Evolutionary conservation across 2,888 invertebrate genomes (phyloP), one percentile per base, ranked within the genome.

Genomic region (Chloroclysta siterata): DNA sequence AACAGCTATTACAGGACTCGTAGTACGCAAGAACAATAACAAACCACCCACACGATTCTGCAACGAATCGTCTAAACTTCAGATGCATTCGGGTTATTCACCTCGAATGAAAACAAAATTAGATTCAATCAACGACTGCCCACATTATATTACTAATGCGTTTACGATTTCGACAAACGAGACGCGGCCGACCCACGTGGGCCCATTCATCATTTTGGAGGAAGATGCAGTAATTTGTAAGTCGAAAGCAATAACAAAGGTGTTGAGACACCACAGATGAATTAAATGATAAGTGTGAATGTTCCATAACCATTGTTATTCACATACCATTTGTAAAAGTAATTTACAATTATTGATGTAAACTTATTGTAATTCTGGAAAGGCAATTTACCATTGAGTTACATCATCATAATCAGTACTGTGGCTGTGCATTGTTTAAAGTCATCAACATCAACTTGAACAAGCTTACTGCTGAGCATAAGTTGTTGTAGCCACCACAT

Each of bases 91-190:
- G 74, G 89, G 84, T 87, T 82, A 77, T 87, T 88, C 82, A 89
- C 85, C 90, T 84, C 84, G 71, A 77, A 82, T 84, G 81, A 83
- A 87, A 88, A 86, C 85, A 88, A 88, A 87, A 89, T 89, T 84
- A 88, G 82, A 81, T 82, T 83, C 84, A 86, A 87, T 90, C 88
- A 88, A 78, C 82, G 75, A 72, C 84, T 82, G 69, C 90, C 90
- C 86, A 90, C 89, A 79, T 76, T 74, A 80, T 73, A 84, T 84
- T 86, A 85, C 85, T 82, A 85, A 87, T 85, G 84, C 84, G 82
- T 87, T 85, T 88, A 89, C 87, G 79, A 89, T 85, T 79, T 78
- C 71, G 78, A 79, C 80, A 80, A 85, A 67, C 65, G 58, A 63
- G 63, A 46, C 46, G 57, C 29, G 59, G 33, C 22, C 60, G 39